Percentiles rank a stretch among this genome's conserved stretches.
These are phyloP conservation scores for Trachelipus rathkii DNA, from an alignment of 1,140 invertebrate genomes.

Conservation along the genomic window DNA sequence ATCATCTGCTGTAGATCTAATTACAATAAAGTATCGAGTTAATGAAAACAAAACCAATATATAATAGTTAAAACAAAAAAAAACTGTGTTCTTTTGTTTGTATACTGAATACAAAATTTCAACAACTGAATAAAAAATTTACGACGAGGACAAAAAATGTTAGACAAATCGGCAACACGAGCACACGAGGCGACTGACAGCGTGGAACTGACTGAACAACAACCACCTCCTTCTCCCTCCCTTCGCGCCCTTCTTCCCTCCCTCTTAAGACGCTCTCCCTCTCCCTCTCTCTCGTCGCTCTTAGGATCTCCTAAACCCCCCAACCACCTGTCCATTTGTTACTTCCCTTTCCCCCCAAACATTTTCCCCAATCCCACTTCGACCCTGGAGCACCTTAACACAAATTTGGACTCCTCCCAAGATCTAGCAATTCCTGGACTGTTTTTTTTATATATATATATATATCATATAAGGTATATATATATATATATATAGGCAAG, in stretches of 20 bases:
- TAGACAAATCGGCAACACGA: neutral
- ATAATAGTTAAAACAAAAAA: too few relatives aligned
- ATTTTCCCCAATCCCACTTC: neutral
- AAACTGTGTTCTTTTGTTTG: too few relatives aligned
- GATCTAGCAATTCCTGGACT: neutral
- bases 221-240: neutral
- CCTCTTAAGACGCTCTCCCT: conserved; percentile 4
- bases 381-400: conserved; percentile 4
- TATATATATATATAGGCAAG: too few relatives aligned
- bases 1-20: neutral
- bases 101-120: too few relatives aligned
- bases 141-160: neutral
- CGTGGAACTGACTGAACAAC: neutral
- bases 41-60: too few relatives aligned
- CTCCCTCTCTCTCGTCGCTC: neutral
- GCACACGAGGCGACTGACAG: neutral
- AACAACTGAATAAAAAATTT: neutral
- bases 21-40: neutral
- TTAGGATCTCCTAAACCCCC: neutral
- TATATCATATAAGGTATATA: too few relatives aligned
- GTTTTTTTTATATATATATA: too few relatives aligned
- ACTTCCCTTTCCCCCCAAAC: neutral
- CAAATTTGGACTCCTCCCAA: neutral
- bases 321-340: conserved; percentile 6
- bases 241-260: conserved; percentile 7